Evolutionary conservation across 2,888 invertebrate genomes (phyloP), one percentile per base, ranked within the genome.

Genomic region (Brassicogethes aeneus): DNA sequence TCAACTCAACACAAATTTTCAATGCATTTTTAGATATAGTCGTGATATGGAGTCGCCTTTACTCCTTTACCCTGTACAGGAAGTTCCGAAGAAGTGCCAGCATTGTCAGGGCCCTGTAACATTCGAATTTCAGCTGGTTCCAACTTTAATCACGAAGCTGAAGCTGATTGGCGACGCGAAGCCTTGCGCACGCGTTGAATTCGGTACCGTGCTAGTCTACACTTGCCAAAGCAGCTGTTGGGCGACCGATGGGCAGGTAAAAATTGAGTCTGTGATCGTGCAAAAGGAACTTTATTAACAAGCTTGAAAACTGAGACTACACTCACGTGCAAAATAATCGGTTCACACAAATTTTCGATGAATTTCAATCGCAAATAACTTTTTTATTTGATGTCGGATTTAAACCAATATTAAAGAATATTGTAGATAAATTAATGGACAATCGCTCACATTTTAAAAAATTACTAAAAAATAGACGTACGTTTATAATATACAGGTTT

Each of bases 161-260:
- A 71, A 71, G 38, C 65, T 88, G 36, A 65, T 70, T 13, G 71
- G 67, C 17, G 75, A 75, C 44, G 57, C 65, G 2, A 66, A 72
- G 14, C 72, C 73, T 10, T 47, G 47, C 7, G 54, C 72, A 3
- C 74, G 79, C 48, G 66, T 88, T 31, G 92, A 93, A 65, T 92
- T 86, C 64, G 87, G 92, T 5, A 90, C 88, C n/a, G 82, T 90
- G 2, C 69, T 91, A 10, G 70, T 92, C 12, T 92, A 82, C 62
- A 86, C 91, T 1, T 94, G 93, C 63, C 70, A 77, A 30, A 77
- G 78, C 55, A 91, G 88, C 60, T 93, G 93, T 66, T 92, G 92
- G 92, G 76, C 79, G 39, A 70, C 77, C 0, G 75, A 76, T 2
- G 82, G 83, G 53, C 73, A 71, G 31, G 72, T 76, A 51, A 77